A percentile compares a stretch with the other conserved stretches of the same genome.
Conservation (phyloP, 2,113 vertebrate genomes). For the Galbula dea region DNA sequence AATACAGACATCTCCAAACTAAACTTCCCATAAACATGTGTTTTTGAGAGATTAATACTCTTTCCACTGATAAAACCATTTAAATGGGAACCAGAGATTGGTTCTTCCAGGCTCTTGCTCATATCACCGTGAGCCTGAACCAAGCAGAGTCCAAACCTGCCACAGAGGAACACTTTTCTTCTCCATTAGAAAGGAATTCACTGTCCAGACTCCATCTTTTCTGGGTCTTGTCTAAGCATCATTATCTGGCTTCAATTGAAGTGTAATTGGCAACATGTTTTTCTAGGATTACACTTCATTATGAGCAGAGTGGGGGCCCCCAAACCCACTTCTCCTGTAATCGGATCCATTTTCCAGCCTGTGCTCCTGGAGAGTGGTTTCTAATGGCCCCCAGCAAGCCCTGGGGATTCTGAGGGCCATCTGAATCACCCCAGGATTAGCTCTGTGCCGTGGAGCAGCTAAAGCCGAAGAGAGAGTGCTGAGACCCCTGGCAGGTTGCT, state of each 20-base stretch:
- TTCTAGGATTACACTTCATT: constrained; percentile 63
- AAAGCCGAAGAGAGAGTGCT: accelerated
- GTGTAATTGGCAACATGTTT: constrained; percentile 64
- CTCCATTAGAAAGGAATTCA: constrained; percentile 48
- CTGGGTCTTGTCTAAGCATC: constrained; percentile 49
- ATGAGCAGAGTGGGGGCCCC: constrained; percentile 7
- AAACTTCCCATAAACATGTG: constrained; percentile 42
- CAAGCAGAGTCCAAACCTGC: background rate
- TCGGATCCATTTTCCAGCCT: background rate
- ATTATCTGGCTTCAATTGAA: constrained; percentile 66
- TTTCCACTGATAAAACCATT: constrained; percentile 47
- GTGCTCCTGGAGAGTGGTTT: background rate
- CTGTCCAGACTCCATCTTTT: constrained; percentile 32
- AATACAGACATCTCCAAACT: constrained; percentile 4
- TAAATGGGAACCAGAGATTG: constrained; percentile 16
- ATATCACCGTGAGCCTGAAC: background rate
- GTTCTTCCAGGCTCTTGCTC: constrained; percentile 25
- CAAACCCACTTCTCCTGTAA: constrained; percentile 45
- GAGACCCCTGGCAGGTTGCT: accelerated
- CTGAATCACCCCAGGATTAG: background rate
- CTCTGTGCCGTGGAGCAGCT: accelerated
- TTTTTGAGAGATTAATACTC: constrained; percentile 52
- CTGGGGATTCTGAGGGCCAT: background rate
- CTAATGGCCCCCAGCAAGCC: background rate
- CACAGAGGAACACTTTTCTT: constrained; percentile 6